Evolutionary conservation across 2,888 invertebrate genomes (phyloP).

Genomic region (Aspidiotus rigidus): DNA sequence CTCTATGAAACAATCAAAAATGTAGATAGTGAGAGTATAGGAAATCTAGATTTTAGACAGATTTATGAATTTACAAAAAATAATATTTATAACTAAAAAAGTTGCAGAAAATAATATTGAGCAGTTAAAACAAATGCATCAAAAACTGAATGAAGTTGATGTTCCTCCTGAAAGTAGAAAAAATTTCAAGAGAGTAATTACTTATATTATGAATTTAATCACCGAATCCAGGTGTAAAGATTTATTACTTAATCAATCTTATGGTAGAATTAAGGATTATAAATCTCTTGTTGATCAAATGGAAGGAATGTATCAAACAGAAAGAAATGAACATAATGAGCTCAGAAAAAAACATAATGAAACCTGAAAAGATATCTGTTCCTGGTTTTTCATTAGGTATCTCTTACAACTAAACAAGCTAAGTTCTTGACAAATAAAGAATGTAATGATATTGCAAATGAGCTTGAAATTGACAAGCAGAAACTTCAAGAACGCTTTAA

Average conservation of each 20-base stretch:
- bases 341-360: constrained; percentile 14
- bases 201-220: constrained; percentile 10
- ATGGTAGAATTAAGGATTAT: constrained; percentile 9
- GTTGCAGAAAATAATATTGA: constrained; percentile 16
- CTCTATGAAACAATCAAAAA: constrained; percentile 16
- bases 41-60: constrained; percentile 10
- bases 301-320: constrained; percentile 14
- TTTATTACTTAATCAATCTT: constrained; percentile 17
- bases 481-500: constrained; percentile 1
- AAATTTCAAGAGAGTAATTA: constrained; percentile 10
- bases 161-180: constrained; percentile 14
- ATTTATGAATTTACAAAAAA: constrained; percentile 15
- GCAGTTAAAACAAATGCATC: constrained; percentile 10
- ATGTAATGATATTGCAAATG: constrained; percentile 14
- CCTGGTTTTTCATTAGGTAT: constrained; percentile 10
- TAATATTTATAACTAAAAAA: constrained; percentile 13
- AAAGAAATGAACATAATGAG: constrained; percentile 13
- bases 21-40: constrained; percentile 7
- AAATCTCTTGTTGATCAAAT: constrained; percentile 16
- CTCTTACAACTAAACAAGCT: constrained; percentile 7
- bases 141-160: constrained; percentile 8
- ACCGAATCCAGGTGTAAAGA: constrained; percentile 13
- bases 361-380: constrained; percentile 13
- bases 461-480: constrained; percentile 12
- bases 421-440: constrained; percentile 10